These are phyloP conservation scores for Pelmatolapia mariae DNA, from an alignment of 2,113 vertebrate genomes.

Conservation along the genomic window DNA sequence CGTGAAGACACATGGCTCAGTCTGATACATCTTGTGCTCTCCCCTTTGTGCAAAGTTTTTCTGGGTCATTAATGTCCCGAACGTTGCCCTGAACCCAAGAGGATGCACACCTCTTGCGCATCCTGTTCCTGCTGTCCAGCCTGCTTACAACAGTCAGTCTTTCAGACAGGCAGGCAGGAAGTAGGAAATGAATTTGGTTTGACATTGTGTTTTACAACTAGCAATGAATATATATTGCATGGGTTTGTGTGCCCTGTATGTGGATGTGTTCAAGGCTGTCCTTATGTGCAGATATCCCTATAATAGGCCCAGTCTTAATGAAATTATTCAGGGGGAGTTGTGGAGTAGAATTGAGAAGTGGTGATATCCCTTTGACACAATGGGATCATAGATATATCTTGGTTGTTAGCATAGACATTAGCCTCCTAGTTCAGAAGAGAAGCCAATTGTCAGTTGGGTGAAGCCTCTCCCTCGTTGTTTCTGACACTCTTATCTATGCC, in stretches of 20 bases:
- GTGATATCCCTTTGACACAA: slow-evolving; percentile 67
- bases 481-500: neutral
- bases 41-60: neutral
- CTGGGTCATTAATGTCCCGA: slow-evolving; percentile 40
- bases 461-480: slow-evolving; percentile 16
- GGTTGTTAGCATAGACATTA: slow-evolving; percentile 66
- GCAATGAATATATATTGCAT: neutral
- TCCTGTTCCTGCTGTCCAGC: neutral
- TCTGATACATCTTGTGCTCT: slow-evolving; percentile 29
- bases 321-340: slow-evolving; percentile 34
- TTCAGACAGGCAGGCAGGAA: slow-evolving; percentile 5
- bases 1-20: neutral
- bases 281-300: slow-evolving; percentile 20
- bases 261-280: neutral
- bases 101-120: slow-evolving; percentile 7
- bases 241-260: neutral
- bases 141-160: slow-evolving; percentile 2
- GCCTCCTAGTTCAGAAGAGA: slow-evolving; percentile 25
- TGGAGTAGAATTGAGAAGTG: slow-evolving; percentile 27
- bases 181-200: neutral
- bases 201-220: neutral
- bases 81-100: slow-evolving; percentile 22
- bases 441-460: slow-evolving; percentile 17
- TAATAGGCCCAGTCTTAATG: slow-evolving; percentile 64
- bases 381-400: slow-evolving; percentile 66